Base-by-base conservation (phyloP, 2,797 vertebrate species). In the Bovichtus variegatus region DNA sequence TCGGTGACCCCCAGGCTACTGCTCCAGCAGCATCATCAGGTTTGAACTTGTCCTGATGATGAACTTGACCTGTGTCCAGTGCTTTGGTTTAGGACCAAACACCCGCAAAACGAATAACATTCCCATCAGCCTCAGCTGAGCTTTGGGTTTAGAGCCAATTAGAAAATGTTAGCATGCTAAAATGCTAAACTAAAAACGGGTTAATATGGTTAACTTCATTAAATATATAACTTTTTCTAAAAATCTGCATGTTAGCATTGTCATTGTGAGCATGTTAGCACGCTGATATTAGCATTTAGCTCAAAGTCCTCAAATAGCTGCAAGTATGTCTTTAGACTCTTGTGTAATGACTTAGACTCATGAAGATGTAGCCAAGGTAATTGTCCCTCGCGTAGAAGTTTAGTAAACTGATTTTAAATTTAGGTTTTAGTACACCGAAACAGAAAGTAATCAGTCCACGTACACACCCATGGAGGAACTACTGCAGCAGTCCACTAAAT, bases 401-500 rank as follows among this genome's bases (percentile, higher is more conserved):
- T 10, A 31, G 16, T 47, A 9, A 59, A 43, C 21, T 16, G 4
- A 41, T 54, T 71, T 54, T 3, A 76, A 57, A 54, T 58, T 23
- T 25, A 41, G 15, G 41, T 63, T 73, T 50, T 18, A 27, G 21
- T 43, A 10, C 13, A 59, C n/a, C 9, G 9, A 40, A 31, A 65
- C 27, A 65, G 11, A 60, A 29, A 51, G 13, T 23, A n/a, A n/a
- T n/a, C 29, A 25, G 41, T 63, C 8, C 19, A 29, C 1, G 21
- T 11, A 23, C 61, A 71, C 60, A 63, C 58, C 62, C 53, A 57
- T 31, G 27, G 41, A 69, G 21, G 47, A 23, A 44, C 11, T 57
- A 40, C 9, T 51, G 47, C 4, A 54, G 7, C 9, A 23, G 15
- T 41, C 10, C 18, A 41, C n/a, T 23, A 43, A 27, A 18, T 43